Base-by-base conservation (phyloP, 2,888 invertebrate genomes). In the Eupeodes luniger region DNA sequence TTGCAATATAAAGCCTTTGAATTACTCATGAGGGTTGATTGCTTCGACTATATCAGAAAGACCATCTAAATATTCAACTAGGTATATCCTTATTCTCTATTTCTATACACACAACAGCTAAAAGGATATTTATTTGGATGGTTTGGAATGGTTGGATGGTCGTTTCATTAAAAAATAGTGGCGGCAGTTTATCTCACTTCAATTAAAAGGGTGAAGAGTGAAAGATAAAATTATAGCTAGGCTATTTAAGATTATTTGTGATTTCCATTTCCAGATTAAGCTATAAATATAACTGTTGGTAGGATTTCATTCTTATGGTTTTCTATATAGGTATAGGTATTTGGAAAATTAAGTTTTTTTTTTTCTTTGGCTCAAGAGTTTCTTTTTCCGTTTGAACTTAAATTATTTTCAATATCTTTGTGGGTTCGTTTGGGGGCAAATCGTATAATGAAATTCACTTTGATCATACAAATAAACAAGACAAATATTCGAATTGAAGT, bases 21-120 rank as follows among this genome's bases (percentile, higher is more conserved):
- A 87, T 87, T 87, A 80, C 83, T 87, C 83, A 87, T 87, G 83
- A 80, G 80, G 72, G 79, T 66, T 83, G 87, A 87, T 83, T 72
- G 59, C 72, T 72, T 72, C 72, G 59, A 47, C 59, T 72, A 53
- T 61, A 19, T 57, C 72, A 44, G 44, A 40, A 57, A 53, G 53
- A 16, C 11, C 47, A 47, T 64, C 47, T 27, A 19, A 47, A 47
- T 47, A 10, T 47, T 11, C 12, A 14, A 6, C n/a, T 7, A n/a
- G 2, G 5, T 51, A 59, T 59, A 14, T 59, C 59, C 9, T 9
- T 59, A 27, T 27, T 14, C 12, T 27, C 1, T 12, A 12, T n/a
- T 36, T 19, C 9, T 16, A 69, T 6, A 19, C 53, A 57, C 19
- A 27, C 27, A 27, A 27, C 27, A 16, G 6, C 47, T 61, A 55